Conservation (phyloP, 2,113 vertebrate species). For the Galeopterus variegatus region DNA sequence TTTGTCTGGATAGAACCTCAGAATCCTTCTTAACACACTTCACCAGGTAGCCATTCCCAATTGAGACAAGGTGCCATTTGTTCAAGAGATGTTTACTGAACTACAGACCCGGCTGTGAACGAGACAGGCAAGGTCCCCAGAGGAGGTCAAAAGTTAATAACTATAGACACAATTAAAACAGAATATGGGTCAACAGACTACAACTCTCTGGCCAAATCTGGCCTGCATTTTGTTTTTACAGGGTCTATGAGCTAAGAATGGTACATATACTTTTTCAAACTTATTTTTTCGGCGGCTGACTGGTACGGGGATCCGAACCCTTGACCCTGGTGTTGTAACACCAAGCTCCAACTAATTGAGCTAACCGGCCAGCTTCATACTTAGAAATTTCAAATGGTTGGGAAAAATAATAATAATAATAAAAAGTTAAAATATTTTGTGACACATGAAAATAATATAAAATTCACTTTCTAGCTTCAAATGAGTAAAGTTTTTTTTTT, state of each 20-base stretch:
- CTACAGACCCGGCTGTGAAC: neutral
- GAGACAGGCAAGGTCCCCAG: neutral
- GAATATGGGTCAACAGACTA: neutral
- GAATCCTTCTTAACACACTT: constrained; percentile 14
- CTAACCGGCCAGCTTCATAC: no score
- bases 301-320: no score
- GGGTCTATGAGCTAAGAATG: neutral
- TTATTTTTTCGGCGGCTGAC: no score
- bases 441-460: neutral
- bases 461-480: no score
- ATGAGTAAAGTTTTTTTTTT: no score
- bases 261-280: no score
- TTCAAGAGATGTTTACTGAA: neutral
- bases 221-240: neutral
- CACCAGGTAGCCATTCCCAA: neutral
- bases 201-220: neutral
- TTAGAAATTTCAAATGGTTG: neutral
- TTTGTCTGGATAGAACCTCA: neutral
- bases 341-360: no score
- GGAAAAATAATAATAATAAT: neutral
- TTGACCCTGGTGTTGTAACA: no score
- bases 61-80: neutral
- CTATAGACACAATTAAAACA: neutral
- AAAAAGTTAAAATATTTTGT: neutral
- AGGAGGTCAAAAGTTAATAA: neutral